These are phyloP conservation scores for Parnassius glacialis DNA, from an alignment of 2,888 invertebrate genomes.

Conservation along the genomic window DNA sequence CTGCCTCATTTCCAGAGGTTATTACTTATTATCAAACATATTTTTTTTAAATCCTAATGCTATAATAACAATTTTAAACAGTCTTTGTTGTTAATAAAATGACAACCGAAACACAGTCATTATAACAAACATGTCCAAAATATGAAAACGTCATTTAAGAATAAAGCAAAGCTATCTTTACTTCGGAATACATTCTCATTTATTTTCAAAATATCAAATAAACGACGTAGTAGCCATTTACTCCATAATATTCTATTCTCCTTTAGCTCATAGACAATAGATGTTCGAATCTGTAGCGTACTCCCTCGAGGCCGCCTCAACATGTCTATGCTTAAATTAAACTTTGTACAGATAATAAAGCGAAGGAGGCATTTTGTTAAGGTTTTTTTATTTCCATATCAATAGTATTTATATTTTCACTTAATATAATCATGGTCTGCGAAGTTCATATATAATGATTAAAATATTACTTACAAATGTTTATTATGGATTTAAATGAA, in stretches of 20 bases:
- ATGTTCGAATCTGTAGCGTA: conserved; percentile 14
- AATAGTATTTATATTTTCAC: conserved; percentile 20
- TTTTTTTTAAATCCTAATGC: no score
- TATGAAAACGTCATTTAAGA: no score
- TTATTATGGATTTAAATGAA: no score
- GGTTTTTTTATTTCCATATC: conserved; percentile 25
- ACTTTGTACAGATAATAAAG: conserved; percentile 25
- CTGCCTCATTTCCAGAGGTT: no score
- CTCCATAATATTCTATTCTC: conserved; percentile 21
- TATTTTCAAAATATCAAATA: background rate
- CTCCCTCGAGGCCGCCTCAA: conserved; percentile 21
- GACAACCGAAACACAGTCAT: no score
- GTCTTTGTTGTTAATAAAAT: no score
- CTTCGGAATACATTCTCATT: background rate
- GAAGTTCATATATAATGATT: background rate
- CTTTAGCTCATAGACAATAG: conserved; percentile 23
- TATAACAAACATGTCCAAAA: no score
- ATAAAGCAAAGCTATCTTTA: background rate
- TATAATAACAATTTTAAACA: no score
- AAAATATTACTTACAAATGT: background rate
- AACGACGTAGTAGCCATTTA: conserved; percentile 5
- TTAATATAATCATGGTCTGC: conserved; percentile 4
- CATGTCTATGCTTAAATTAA: conserved; percentile 26
- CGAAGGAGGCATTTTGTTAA: conserved; percentile 21
- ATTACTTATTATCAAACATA: no score